Evolutionary conservation across 1,140 invertebrate genomes (phyloP), one percentile per base, ranked within the genome.

Genomic region (Sitophilus oryzae): DNA sequence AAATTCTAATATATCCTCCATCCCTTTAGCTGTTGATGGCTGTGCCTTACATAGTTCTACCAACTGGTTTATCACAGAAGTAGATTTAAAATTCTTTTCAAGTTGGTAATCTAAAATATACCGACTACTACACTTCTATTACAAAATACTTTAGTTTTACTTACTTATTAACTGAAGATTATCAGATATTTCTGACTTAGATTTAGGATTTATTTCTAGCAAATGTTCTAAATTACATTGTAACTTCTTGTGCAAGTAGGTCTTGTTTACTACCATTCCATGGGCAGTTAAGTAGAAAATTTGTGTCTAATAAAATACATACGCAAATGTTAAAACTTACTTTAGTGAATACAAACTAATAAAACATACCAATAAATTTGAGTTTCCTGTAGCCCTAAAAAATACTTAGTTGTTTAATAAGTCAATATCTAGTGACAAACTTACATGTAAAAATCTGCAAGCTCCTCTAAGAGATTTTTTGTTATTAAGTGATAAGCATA

Each of bases 401-500:
- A 57, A 37, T 42, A 46, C 25, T 25, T 19, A 5, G 34, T 46
- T 49, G 11, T 50, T 10, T 49, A 44, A 58, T 16, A 47, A 37
- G 34, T 11, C 5, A 49, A n/a, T 25, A 10, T n/a, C 22, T 8
- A n/a, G 6, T 9, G 36, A 46, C 11, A 2, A 34, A 8, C 60
- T 51, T 49, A 65, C 60, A 62, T 61, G 43, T 62, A 62, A 18
- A 66, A 42, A 44, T 65, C 53, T 14, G 55, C 48, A 22, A 67
- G 37, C 49, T 64, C 61, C 37, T 63, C 42, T 3, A 58, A 60
- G 11, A 55, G 35, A 49, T 59, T 57, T 18, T 59, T 56, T n/a
- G 53, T 45, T 22, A 64, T 61, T 44, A 69, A 52, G 62, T 66
- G 62, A 64, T 62, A 47, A 8, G 47, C 44, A 52, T 67, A 69